Base-by-base conservation (phyloP, 1,140 invertebrate species). In the Drosophila baimaii region DNA sequence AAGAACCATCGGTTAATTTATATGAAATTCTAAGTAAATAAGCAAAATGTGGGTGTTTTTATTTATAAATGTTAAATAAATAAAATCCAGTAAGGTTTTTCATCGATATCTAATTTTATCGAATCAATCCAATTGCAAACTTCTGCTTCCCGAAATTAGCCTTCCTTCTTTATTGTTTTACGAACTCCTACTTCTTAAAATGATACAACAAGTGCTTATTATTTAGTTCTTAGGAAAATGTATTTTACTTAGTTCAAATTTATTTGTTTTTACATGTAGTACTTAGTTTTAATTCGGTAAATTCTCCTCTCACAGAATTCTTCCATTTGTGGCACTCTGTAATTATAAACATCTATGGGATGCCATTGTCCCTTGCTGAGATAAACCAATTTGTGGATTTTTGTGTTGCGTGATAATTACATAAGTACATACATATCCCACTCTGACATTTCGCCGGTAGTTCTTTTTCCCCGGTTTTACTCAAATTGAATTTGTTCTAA, bases 401-500 rank as follows among this genome's bases (percentile, higher is more conserved):
- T 25, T 66, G 41, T 31, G 25, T 52, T 51, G 33, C 17, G 43
- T 27, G 44, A 70, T 89, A 88, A 88, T 88, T 88, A 77, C 27
- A 88, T 88, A 77, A 77, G 55, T 49, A 72, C 66, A 52, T 58
- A 31, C 51, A 10, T 47, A 33, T 46, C 3, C 35, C 35, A 52
- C 21, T 25, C 5, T 41, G 21, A 15, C 15, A 31, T 55, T 54
- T 61, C 33, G 44, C 15, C 19, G n/a, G 23, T 41, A 44, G 56
- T 72, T 35, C 51, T 35, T 51, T 33, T 81, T 55, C 27, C 44
- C 35, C 35, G 54, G 69, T 71, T 56, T 61, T 43, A 29, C 62
- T 77, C 15, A 27, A 88, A 88, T 88, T 77, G 78, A 83, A 83
- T 88, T 88, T 77, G 62, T 62, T 61, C 79, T 88, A 88, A 88